Base-by-base conservation (phyloP, 2,888 invertebrate genomes). In the Melolontha melolontha region DNA sequence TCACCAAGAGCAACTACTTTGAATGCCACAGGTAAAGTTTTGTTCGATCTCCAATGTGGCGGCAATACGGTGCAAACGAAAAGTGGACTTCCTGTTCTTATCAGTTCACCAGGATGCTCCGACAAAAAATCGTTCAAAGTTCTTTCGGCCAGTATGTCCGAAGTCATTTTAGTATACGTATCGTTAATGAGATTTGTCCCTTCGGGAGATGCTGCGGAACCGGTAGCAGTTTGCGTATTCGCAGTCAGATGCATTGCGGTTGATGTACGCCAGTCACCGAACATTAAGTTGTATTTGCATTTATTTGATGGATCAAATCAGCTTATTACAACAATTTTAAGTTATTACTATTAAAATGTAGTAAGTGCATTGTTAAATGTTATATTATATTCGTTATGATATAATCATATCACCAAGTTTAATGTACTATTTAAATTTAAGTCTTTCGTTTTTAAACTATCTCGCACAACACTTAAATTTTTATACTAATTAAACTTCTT, bases 41-140 rank as follows among this genome's bases (percentile, higher is more conserved):
- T 98, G 86, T 98, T 98, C 39, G 92, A 97, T 72, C 98, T 87
- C 98, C 98, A 98, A 82, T 98, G 98, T 0, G 91, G 91, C 55
- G 98, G 98, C 75, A 98, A 85, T 39, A 94, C 92, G 71, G 97
- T 96, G 82, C 93, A 93, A 77, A 97, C 92, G 82, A 98, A 92
- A 86, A 96, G 93, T 1, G 97, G 97, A 80, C 93, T 91, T n/a
- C 97, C 98, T 74, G 98, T 98, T 80, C 96, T 89, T 69, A 97
- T 92, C 74, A 98, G 85, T 84, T 96, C 95, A 14, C 96, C 96
- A 2, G 96, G 95, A 85, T 96, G 96, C 79, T 96, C 96, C 64
- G 94, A 92, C 70, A 96, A 84, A 70, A 95, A 86, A 57, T 93
- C 92, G 80, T 94, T 94, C 71, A 95, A 84, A 1, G 95, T 94